Evolutionary conservation across 2,797 vertebrate genomes (phyloP).

Genomic region (Lindbergichthys nudifrons): DNA sequence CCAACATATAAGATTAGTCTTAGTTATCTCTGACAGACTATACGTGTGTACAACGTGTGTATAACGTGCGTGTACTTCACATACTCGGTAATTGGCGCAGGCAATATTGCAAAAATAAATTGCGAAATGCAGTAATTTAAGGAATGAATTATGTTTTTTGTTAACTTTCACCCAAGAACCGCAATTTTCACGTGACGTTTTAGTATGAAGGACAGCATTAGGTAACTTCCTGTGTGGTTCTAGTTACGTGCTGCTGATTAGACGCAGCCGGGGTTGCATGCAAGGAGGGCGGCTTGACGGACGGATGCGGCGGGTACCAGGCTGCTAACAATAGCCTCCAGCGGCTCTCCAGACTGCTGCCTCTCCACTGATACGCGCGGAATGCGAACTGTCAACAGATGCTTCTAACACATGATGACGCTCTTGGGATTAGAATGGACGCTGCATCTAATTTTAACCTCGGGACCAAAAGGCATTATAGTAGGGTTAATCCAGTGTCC

Average conservation of each 20-base stretch:
- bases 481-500: constrained; percentile 88
- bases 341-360: constrained; percentile 86
- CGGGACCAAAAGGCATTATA: constrained; percentile 84
- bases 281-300: constrained; percentile 78
- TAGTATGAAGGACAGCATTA: constrained; percentile 17
- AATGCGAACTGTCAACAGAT: constrained; percentile 98
- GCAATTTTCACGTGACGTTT: not conserved
- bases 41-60: too few species aligned
- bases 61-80: too few species aligned
- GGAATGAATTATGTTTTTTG: too few species aligned
- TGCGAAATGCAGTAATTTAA: too few species aligned
- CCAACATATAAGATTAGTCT: too few species aligned
- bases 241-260: not conserved
- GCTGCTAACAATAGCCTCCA: constrained; percentile 85
- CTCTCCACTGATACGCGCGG: constrained; percentile 91
- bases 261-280: constrained; percentile 42
- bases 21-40: too few species aligned
- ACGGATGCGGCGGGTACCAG: constrained; percentile 83
- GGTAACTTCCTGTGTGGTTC: not conserved
- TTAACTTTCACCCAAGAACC: not conserved
- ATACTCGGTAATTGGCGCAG: too few species aligned
- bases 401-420: constrained; percentile 93
- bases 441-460: constrained; percentile 93
- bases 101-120: too few species aligned
- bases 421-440: constrained; percentile 91